phyloP scores from a whole-genome alignment of 2,797 vertebrate genomes.

The Amazona ochrocephala region DNA sequence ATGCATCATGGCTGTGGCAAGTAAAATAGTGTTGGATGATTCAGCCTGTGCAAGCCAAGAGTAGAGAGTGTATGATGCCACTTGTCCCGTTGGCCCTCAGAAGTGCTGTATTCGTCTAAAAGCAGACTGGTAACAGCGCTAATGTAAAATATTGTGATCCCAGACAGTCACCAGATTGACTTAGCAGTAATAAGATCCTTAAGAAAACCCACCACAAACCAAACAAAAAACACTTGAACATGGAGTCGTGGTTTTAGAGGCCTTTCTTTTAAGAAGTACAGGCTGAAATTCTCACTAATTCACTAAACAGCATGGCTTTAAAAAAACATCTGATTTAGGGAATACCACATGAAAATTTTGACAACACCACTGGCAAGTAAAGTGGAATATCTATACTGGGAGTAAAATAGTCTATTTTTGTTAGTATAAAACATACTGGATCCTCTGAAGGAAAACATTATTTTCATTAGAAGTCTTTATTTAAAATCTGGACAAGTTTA shows the following conservation, averaged over 20 bases:
- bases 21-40: neutral
- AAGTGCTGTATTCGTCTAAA: neutral
- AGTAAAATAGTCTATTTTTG: neutral
- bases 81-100: neutral
- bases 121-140: neutral
- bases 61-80: neutral
- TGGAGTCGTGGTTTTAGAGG: neutral
- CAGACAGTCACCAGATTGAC: neutral
- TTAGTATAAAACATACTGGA: neutral
- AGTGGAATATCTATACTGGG: neutral
- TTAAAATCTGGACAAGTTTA: slow-evolving; percentile 38
- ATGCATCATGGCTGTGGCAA: neutral
- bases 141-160: neutral
- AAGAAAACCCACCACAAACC: neutral
- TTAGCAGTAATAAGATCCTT: neutral
- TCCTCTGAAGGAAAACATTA: slow-evolving; percentile 4
- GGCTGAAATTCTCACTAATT: neutral
- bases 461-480: slow-evolving; percentile 42
- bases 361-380: neutral
- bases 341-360: neutral
- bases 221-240: neutral
- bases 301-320: neutral
- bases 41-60: neutral
- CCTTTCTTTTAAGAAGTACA: neutral
- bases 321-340: slow-evolving; percentile 17